Base-by-base conservation (phyloP, 2,797 vertebrate genomes). In the Salmo trutta region DNA sequence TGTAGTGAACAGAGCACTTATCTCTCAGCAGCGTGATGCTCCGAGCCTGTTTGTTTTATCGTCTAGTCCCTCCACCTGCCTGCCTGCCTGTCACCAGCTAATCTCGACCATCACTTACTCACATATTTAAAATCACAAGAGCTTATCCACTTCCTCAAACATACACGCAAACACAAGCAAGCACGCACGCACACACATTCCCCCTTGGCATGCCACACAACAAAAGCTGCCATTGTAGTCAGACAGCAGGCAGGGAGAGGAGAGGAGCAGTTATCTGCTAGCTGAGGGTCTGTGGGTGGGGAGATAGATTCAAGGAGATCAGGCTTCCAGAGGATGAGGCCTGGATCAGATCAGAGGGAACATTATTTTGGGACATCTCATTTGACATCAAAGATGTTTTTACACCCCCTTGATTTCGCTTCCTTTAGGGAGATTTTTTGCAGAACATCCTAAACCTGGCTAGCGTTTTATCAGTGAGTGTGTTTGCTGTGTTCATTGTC, bases 351-450 rank as follows among this genome's bases (percentile, higher is more conserved):
- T 86, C 84, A 79, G 79, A 75, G 19, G 54, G 19, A 80, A 76
- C 72, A 77, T 83, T 78, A 87, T 77, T 91, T 86, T 86, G 77
- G 83, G 86, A 91, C 91, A 91, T 90, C 86, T 91, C 85, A 86
- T 86, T 83, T 84, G 87, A 91, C 89, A 91, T 91, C 87, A 90
- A 92, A 91, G 85, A 88, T 87, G 82, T 86, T 85, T 89, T 88
- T 84, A 86, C 88, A 81, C 82, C 84, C 76, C 82, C 47, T 41
- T 85, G 81, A 87, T 84, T 86, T 82, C 81, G 82, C 85, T 86
- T 84, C 86, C 69, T 47, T 19, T 47, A 31, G 27, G 47, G 80
- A 36, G 73, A 86, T 88, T 77, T 83, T 78, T 73, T 87, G 86
- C 84, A 88, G 86, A 88, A 81, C 83, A 76, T 76, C 75, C 69